These are phyloP conservation scores for Riptortus pedestris DNA, from an alignment of 1,140 invertebrate genomes.

Conservation along the genomic window DNA sequence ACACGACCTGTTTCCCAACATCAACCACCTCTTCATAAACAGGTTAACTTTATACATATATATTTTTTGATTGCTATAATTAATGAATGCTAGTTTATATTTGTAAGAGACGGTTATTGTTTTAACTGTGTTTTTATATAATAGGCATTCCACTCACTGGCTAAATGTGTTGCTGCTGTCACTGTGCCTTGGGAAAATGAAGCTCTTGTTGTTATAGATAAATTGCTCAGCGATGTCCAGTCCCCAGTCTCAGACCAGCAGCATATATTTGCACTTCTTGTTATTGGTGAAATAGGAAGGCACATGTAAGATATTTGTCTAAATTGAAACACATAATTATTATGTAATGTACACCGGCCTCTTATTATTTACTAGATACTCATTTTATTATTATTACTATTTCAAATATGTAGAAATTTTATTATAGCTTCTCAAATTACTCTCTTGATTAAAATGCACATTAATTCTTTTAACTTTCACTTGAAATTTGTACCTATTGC, in stretches of 20 bases:
- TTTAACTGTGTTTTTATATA: background rate
- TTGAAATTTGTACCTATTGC: too few relatives aligned
- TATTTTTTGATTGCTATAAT: background rate
- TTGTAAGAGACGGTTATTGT: background rate
- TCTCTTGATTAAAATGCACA: too few relatives aligned
- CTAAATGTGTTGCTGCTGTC: slow-evolving; percentile 88
- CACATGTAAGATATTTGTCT: slow-evolving; percentile 85
- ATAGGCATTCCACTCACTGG: slow-evolving; percentile 79
- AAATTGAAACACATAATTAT: too few relatives aligned
- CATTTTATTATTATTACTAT: too few relatives aligned
- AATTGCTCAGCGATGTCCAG: slow-evolving; percentile 76
- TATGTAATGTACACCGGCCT: too few relatives aligned
- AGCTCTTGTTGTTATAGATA: slow-evolving; percentile 68
- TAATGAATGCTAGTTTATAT: background rate
- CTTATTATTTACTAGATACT: too few relatives aligned
- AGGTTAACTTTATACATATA: slow-evolving; percentile 25
- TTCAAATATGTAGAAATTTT: background rate
- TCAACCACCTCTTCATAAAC: slow-evolving; percentile 32
- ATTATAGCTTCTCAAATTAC: background rate
- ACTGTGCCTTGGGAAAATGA: slow-evolving; percentile 65
- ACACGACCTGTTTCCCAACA: slow-evolving; percentile 46
- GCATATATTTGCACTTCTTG: slow-evolving; percentile 82
- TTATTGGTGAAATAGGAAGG: slow-evolving; percentile 92
- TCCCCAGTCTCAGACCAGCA: slow-evolving; percentile 63
- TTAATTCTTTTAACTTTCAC: too few relatives aligned